Conservation (phyloP, 1,140 invertebrate genomes). For the Acromyrmex heyeri region DNA sequence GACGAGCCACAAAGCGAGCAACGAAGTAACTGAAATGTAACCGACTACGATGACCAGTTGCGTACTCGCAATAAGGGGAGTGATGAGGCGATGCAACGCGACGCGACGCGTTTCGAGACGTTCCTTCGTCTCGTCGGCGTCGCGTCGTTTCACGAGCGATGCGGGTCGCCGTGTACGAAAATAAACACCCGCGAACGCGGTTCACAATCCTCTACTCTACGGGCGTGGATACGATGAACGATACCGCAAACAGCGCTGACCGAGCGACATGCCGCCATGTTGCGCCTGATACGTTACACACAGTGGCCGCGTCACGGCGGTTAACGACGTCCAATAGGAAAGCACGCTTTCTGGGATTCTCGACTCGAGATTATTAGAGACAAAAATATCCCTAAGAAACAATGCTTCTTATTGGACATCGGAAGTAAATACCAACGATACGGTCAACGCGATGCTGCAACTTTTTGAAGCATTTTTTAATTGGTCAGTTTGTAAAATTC, state of each 20-base stretch:
- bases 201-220: not conserved
- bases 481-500: too few relatives aligned
- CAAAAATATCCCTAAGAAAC: not conserved
- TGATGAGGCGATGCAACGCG: not conserved
- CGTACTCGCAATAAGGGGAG: not conserved
- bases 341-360: not conserved
- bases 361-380: too few relatives aligned
- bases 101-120: not conserved
- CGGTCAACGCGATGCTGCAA: too few relatives aligned
- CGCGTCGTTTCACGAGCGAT: not conserved
- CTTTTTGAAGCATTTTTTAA: too few relatives aligned
- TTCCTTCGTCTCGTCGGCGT: not conserved
- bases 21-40: not conserved
- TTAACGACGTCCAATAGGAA: not conserved
- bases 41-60: not conserved
- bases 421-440: not conserved
- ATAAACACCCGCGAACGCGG: not conserved
- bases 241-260: conserved; percentile 33
- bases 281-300: not conserved
- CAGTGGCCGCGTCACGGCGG: not conserved
- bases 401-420: not conserved
- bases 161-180: too few relatives aligned
- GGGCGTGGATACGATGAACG: not conserved
- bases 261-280: conserved; percentile 57
- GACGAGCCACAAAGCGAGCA: not conserved